phyloP scores from a whole-genome alignment of 1,140 invertebrate species.

The Amphibalanus amphitrite region DNA sequence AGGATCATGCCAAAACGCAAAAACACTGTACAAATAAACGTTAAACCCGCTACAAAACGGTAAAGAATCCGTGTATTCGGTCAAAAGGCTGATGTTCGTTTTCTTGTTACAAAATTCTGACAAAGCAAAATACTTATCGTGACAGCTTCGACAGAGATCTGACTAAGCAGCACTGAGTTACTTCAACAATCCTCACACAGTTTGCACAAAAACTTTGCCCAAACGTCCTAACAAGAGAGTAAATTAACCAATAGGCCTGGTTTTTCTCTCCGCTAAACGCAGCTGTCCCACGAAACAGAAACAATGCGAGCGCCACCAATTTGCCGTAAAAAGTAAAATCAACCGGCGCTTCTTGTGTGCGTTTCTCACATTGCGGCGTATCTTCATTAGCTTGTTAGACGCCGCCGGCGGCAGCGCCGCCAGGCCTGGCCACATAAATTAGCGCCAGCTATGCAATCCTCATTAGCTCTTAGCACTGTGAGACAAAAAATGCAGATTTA shows the following conservation, averaged over 20 bases:
- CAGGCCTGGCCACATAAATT: not conserved
- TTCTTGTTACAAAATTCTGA: too few relatives aligned
- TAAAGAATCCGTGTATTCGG: too few relatives aligned
- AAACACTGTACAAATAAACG: too few relatives aligned
- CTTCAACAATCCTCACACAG: too few relatives aligned
- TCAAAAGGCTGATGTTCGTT: too few relatives aligned
- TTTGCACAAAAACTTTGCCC: too few relatives aligned
- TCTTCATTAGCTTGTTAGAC: not conserved
- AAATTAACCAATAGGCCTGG: not conserved
- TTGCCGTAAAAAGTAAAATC: constrained; percentile 1
- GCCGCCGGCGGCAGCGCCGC: too few relatives aligned
- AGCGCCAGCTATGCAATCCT: not conserved
- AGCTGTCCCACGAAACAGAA: not conserved
- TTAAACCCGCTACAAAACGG: too few relatives aligned
- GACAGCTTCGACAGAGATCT: too few relatives aligned
- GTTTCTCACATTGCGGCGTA: not conserved
- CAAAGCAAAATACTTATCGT: too few relatives aligned
- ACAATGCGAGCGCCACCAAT: not conserved
- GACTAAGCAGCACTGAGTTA: too few relatives aligned
- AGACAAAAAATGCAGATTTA: not conserved
- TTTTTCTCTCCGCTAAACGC: not conserved
- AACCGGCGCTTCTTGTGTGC: not conserved
- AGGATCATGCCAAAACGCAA: too few relatives aligned
- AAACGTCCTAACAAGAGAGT: not conserved
- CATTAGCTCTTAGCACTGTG: not conserved